Percentiles rank a stretch among this genome's conserved stretches.
These are phyloP conservation scores for Hylaeus volcanicus DNA, from an alignment of 1,140 invertebrate species.

Conservation along the genomic window DNA sequence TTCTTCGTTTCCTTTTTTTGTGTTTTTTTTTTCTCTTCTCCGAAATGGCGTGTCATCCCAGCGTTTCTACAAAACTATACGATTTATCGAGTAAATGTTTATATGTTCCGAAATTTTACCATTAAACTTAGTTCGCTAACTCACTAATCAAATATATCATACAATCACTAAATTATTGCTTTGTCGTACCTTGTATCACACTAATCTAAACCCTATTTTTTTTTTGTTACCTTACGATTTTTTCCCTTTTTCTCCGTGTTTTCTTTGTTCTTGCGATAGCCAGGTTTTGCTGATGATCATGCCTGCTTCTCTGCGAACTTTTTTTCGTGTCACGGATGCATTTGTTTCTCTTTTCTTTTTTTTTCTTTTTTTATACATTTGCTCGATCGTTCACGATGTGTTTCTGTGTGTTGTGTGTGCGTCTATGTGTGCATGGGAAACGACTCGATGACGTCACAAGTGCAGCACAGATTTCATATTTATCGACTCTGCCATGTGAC, in stretches of 20 bases:
- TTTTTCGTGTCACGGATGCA: background rate
- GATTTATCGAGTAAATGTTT: conserved; percentile 78
- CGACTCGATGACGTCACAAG: conserved; percentile 2
- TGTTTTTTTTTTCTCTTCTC: conserved; percentile 30
- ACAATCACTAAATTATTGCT: conserved; percentile 82
- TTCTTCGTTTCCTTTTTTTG: conserved; percentile 42
- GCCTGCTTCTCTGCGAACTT: conserved; percentile 38
- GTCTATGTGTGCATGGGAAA: conserved; percentile 19
- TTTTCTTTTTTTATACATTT: background rate
- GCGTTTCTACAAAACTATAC: conserved; percentile 79
- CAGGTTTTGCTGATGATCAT: conserved; percentile 58
- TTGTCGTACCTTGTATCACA: conserved; percentile 80
- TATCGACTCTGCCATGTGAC: conserved; percentile 34
- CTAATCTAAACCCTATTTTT: conserved; percentile 76
- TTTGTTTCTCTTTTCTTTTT: background rate
- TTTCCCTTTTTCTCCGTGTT: conserved; percentile 34
- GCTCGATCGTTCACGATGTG: conserved; percentile 2
- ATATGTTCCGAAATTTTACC: conserved; percentile 76
- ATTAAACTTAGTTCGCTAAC: conserved; percentile 74
- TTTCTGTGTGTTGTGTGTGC: conserved; percentile 1
- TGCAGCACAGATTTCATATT: conserved; percentile 12
- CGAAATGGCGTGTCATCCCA: conserved; percentile 65
- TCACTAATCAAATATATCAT: conserved; percentile 78
- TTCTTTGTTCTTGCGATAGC: conserved; percentile 41
- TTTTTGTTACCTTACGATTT: conserved; percentile 39